These are phyloP conservation scores for Lagorchestes hirsutus DNA, from an alignment of 2,797 vertebrate genomes.

Conservation along the genomic window DNA sequence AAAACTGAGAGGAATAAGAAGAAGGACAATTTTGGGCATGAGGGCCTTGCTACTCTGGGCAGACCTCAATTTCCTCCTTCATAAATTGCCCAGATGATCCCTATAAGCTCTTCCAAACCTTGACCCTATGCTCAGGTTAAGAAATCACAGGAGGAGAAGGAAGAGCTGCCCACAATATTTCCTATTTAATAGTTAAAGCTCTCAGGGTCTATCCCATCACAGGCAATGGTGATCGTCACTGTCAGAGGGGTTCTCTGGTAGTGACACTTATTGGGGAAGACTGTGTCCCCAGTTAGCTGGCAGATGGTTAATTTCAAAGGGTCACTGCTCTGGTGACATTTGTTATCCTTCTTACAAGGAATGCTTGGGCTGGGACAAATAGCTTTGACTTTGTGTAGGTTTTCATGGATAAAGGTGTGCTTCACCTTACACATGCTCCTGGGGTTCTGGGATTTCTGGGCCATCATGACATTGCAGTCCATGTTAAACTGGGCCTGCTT, in stretches of 20 bases:
- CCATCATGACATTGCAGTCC: slow-evolving; percentile 73
- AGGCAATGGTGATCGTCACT: slow-evolving; percentile 64
- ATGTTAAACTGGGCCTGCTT: slow-evolving; percentile 16
- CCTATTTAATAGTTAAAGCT: background rate
- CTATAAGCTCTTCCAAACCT: too few relatives aligned
- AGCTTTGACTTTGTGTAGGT: background rate
- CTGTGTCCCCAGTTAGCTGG: slow-evolving; percentile 60
- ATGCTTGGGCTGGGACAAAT: slow-evolving; percentile 54
- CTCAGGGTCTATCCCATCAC: slow-evolving; percentile 44
- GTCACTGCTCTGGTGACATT: slow-evolving; percentile 72
- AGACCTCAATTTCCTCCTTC: too few relatives aligned
- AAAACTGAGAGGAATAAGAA: too few relatives aligned
- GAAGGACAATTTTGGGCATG: too few relatives aligned
- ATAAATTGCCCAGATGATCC: too few relatives aligned
- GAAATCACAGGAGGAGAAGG: too few relatives aligned
- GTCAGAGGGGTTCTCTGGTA: slow-evolving; percentile 68
- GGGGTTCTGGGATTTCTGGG: slow-evolving; percentile 38
- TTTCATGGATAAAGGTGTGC: slow-evolving; percentile 71
- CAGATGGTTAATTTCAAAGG: slow-evolving; percentile 73
- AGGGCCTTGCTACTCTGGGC: too few relatives aligned
- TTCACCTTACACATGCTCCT: slow-evolving; percentile 44
- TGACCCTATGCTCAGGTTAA: too few relatives aligned
- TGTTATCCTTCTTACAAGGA: slow-evolving; percentile 55
- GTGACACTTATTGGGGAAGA: slow-evolving; percentile 65
- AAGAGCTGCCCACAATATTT: background rate